Base-by-base conservation (phyloP, 2,888 invertebrate genomes). In the Diogma glabrata region DNA sequence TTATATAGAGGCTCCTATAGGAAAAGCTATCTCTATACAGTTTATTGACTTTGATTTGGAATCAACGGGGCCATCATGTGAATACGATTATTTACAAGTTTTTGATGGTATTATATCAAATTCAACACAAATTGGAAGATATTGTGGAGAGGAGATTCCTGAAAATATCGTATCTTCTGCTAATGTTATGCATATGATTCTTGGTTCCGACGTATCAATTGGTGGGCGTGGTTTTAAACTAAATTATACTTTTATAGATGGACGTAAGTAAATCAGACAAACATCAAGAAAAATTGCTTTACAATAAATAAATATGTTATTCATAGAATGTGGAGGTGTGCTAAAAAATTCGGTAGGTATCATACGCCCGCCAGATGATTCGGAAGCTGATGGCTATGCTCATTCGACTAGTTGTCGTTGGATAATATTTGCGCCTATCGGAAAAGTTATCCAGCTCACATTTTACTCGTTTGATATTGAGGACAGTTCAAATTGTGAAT, bases 381-480 rank as follows among this genome's bases (percentile, higher is more conserved):
- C 33, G 1, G 19, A 47, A 14, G 20, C 64, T 1, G 73, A 71
- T 47, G 58, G 62, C 0, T 79, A 79, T 30, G 57, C 58, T 16
- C 69, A 75, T 52, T 67, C 74, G 23, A 67, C 75, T 54, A 64
- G 61, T 5, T 91, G 90, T 63, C 74, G 70, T 10, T 94, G 93
- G 92, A 69, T 84, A 12, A 76, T 94, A 49, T 70, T 79, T 56
- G 87, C 87, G 1, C 82, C 84, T 0, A 70, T 71, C 45, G 80
- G 79, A 43, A 74, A 77, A 63, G 74, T 79, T 23, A 76, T 94
- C 40, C 77, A 85, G 61, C 64, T 94, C 2, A 79, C 76, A 0
- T 93, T 89, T 83, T 66, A 78, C 28, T 72, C 78, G 40, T 90
- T 93, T 62, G 70, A 74, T 23, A 56, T 91, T 50, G 86, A 89